Conservation (phyloP, 2,888 invertebrate genomes). For the Byasa hedistus region DNA sequence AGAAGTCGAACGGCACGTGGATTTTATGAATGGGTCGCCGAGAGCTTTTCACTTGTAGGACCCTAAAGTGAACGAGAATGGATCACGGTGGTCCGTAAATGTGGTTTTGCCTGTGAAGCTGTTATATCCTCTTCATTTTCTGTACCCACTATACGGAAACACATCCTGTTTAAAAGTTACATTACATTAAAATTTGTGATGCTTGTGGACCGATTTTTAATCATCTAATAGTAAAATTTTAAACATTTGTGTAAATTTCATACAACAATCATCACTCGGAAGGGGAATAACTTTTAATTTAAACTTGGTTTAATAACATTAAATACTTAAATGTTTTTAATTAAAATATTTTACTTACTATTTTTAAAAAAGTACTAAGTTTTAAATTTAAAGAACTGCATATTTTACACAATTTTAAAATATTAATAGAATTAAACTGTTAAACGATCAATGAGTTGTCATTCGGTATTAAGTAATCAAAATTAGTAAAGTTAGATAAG, state of each 20-base stretch:
- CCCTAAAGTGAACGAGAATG: constrained; percentile 29
- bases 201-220: neutral
- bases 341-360: too few relatives aligned
- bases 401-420: neutral
- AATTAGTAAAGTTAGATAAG: neutral
- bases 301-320: neutral
- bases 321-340: neutral
- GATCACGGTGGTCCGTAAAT: constrained; percentile 30
- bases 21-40: constrained; percentile 35
- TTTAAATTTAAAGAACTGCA: neutral
- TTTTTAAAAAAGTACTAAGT: too few relatives aligned
- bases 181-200: neutral
- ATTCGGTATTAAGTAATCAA: neutral
- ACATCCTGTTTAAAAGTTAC: constrained; percentile 10
- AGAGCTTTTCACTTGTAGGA: constrained; percentile 32
- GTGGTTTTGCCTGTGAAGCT: constrained; percentile 9
- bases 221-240: neutral
- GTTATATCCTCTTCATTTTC: constrained; percentile 14
- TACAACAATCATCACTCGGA: neutral
- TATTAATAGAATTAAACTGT: neutral
- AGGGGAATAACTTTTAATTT: neutral
- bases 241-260: neutral
- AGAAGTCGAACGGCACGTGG: constrained; percentile 38
- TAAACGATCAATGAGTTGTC: neutral
- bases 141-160: constrained; percentile 6